Conservation (phyloP, 2,888 invertebrate species). For the Periphyllus acericola region DNA sequence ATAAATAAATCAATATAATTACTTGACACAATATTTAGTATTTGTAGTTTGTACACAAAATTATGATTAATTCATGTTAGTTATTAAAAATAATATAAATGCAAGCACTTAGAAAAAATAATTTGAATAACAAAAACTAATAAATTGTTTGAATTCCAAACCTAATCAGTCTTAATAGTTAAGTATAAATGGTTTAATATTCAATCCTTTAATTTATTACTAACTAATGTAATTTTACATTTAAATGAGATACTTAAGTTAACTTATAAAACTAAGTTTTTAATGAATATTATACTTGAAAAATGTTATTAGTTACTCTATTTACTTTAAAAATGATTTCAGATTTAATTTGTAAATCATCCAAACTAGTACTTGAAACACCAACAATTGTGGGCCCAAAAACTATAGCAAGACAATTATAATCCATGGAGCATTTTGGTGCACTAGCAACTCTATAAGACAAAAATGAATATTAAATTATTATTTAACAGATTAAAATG, state of each 20-base stretch:
- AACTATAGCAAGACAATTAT: conserved; percentile 86
- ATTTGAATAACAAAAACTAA: too few species aligned
- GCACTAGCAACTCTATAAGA: conserved; percentile 79
- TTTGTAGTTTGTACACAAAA: too few species aligned
- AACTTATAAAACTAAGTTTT: background rate
- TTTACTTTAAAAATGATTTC: conserved; percentile 78
- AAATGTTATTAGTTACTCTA: background rate
- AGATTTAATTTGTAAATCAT: conserved; percentile 68
- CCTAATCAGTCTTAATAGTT: background rate
- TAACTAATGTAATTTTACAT: background rate
- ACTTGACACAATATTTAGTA: too few species aligned
- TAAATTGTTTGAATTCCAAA: background rate
- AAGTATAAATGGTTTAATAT: background rate
- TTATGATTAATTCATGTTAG: too few species aligned
- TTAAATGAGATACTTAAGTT: background rate
- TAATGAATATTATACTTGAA: background rate
- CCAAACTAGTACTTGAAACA: conserved; percentile 80
- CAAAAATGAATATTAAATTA: conserved; percentile 22
- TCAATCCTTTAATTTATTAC: background rate
- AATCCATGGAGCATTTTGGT: conserved; percentile 89
- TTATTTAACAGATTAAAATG: background rate
- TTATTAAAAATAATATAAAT: too few species aligned
- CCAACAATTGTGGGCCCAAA: conserved; percentile 96
- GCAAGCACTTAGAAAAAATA: too few species aligned
- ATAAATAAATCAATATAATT: too few species aligned